Evolutionary conservation across 2,113 vertebrate species (phyloP).

Genomic region (Syngnathus typhle): DNA sequence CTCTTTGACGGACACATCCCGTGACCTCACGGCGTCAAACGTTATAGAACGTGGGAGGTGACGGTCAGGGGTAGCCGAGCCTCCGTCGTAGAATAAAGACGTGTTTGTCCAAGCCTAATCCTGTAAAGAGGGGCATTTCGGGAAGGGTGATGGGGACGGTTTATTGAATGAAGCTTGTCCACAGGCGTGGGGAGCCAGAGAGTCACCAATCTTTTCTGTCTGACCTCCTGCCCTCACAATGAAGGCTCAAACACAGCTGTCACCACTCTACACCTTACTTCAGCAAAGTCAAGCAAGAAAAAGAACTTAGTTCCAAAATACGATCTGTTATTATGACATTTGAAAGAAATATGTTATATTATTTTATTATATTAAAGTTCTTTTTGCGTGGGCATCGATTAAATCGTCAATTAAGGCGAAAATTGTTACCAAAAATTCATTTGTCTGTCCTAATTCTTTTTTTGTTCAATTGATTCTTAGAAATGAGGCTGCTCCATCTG

Average conservation of each 20-base stretch:
- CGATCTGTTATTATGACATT: background rate
- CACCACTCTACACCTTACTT: conserved; percentile 27
- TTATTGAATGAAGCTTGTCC: conserved; percentile 70
- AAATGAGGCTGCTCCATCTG: conserved; percentile 57
- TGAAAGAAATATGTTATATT: background rate
- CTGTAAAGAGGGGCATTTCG: conserved; percentile 65
- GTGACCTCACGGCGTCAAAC: conserved; percentile 22
- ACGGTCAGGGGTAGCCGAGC: conserved; percentile 10
- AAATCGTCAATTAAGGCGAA: too few relatives aligned
- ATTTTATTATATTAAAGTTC: too few relatives aligned
- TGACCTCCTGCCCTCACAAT: conserved; percentile 43
- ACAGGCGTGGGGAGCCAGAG: conserved; percentile 40
- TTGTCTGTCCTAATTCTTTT: background rate
- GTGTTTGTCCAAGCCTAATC: conserved; percentile 71
- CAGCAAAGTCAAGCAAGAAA: background rate
- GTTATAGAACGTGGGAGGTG: conserved; percentile 14
- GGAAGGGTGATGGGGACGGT: conserved; percentile 52
- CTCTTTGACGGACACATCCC: conserved; percentile 35
- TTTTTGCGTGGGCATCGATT: background rate
- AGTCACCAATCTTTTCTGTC: conserved; percentile 33
- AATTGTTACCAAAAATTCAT: too few relatives aligned
- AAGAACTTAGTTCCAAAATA: background rate
- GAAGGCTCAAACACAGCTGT: conserved; percentile 70
- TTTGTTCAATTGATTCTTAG: conserved; percentile 19
- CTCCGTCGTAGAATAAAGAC: conserved; percentile 39